Conservation (phyloP, 2,113 vertebrate genomes). For the Scopus umbretta region DNA sequence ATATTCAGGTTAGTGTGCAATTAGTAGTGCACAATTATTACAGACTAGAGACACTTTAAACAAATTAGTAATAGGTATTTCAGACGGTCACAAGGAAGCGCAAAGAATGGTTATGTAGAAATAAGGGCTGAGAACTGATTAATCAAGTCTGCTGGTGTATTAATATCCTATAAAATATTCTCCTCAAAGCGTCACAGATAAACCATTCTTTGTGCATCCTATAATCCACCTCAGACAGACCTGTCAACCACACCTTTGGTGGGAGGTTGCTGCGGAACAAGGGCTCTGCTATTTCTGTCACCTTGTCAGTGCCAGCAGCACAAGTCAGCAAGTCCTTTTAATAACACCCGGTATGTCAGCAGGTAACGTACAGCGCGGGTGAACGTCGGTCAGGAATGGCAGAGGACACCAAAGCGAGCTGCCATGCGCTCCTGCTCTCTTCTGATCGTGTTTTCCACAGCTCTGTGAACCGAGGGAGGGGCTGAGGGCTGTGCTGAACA, state of each 20-base stretch:
- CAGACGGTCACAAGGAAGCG: background rate
- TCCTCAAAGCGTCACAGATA: background rate
- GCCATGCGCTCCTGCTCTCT: fast-evolving
- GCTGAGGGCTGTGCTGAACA: background rate
- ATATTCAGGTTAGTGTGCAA: too few relatives aligned
- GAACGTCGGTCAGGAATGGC: fast-evolving
- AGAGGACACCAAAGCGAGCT: background rate
- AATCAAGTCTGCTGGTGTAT: background rate
- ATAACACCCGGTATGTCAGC: background rate
- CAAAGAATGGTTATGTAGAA: background rate
- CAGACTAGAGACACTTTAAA: background rate
- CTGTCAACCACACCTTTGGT: background rate
- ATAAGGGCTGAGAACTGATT: background rate
- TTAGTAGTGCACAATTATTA: too few relatives aligned
- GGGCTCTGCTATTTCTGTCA: background rate
- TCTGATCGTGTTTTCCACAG: background rate
- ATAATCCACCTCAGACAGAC: background rate
- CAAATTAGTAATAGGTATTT: background rate
- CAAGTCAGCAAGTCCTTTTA: background rate
- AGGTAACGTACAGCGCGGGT: background rate
- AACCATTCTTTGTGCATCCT: background rate
- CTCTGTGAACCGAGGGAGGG: background rate
- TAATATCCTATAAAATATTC: background rate
- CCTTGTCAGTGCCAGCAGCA: background rate
- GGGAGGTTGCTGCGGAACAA: conserved; percentile 21